Base-by-base conservation (phyloP, 2,888 invertebrate genomes). In the Troglohyphantes excavatus region DNA sequence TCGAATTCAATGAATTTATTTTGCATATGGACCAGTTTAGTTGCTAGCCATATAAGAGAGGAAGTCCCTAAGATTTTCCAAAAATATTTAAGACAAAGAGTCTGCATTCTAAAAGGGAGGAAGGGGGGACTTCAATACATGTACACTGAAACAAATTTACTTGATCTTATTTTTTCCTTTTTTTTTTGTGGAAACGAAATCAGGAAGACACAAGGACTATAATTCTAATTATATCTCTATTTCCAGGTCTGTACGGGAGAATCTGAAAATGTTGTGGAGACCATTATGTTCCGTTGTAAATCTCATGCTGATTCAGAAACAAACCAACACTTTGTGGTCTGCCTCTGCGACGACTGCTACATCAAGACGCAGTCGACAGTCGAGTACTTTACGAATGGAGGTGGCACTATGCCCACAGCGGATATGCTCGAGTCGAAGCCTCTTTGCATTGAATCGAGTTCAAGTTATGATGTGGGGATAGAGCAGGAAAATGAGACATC, bases 321-420 rank as follows among this genome's bases (percentile, higher is more conserved):
- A 13, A n/a, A 53, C n/a, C 17, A 17, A n/a, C 53, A 53, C 17
- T 53, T 46, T 17, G 17, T 23, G 5, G 26, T 72, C 6, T 23
- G 23, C 11, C 46, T 72, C 6, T 72, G 72, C 19, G 72, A 72
- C 6, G 72, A 72, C 26, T 72, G 72, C 5, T 72, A 46, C 21
- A 5, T 6, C 2, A 72, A 46, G 46, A 72, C 72, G 6, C 13
- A 23, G 43, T 17, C 0, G 19, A 23, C 17, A 26, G 26, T 46
- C 1, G 46, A 26, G 5, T 17, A 46, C 13, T 11, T 26, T 19
- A 26, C 9, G 23, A 11, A 23, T 11, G 23, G 21, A 2, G 23
- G 13, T 26, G 13, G 2, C 19, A n/a, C 26, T 0, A 13, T 2
- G 7, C 9, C 26, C 5, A 1, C 13, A 21, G 19, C 21, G 63